Percentiles rank a stretch among this genome's conserved stretches.
Conservation (phyloP, 2,888 invertebrate species). For the Crocallis elinguaria region DNA sequence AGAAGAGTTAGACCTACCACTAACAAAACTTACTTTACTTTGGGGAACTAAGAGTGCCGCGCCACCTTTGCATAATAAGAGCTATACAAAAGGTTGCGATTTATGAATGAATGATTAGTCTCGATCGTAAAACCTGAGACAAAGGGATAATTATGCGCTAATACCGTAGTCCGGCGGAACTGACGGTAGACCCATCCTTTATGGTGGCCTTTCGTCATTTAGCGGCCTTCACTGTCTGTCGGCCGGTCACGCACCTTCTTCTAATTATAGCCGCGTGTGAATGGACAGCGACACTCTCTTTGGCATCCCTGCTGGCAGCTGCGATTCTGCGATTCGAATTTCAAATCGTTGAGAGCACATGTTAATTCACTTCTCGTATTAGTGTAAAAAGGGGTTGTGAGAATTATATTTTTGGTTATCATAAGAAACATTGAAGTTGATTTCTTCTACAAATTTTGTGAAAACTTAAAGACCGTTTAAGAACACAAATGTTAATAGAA, state of each 20-base stretch:
- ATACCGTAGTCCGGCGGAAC: constrained; percentile 38
- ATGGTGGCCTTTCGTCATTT: constrained; percentile 31
- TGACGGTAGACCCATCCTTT: constrained; percentile 35
- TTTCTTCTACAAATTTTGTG: too few relatives aligned
- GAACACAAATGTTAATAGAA: too few relatives aligned
- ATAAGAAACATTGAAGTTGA: too few relatives aligned
- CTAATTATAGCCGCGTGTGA: constrained; percentile 60
- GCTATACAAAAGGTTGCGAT: constrained; percentile 9
- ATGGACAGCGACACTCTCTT: constrained; percentile 40
- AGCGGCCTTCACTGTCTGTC: constrained; percentile 60
- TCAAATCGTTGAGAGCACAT: constrained; percentile 20
- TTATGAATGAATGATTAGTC: constrained; percentile 31
- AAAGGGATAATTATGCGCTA: constrained; percentile 23
- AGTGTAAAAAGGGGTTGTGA: neutral
- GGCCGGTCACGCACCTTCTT: constrained; percentile 62
- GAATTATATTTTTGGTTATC: neutral
- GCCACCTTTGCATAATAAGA: constrained; percentile 7
- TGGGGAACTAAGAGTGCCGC: constrained; percentile 4
- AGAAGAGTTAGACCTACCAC: too few relatives aligned
- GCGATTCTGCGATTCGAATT: constrained; percentile 21
- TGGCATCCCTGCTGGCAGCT: constrained; percentile 24
- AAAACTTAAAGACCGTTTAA: too few relatives aligned
- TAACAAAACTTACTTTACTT: neutral
- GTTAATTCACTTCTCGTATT: neutral
- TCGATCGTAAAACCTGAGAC: constrained; percentile 31